Evolutionary conservation across 2,113 vertebrate species (phyloP), one percentile per base, ranked within the genome.

Genomic region (Elgaria multicarinata): DNA sequence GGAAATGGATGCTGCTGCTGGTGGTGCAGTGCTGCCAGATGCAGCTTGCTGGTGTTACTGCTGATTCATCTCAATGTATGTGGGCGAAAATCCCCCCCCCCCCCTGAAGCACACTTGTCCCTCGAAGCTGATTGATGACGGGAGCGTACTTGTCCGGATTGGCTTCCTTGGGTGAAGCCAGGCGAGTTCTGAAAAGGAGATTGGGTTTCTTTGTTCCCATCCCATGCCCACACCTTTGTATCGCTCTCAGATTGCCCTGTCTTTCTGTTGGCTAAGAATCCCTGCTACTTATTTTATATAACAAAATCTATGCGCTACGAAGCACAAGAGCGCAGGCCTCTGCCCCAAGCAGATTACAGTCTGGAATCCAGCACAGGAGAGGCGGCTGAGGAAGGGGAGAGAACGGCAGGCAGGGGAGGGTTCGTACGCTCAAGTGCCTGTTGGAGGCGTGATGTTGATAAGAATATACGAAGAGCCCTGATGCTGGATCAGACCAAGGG

Each of bases 21-120:
- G 84, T 76, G 91, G 88, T 86, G 86, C 76, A 44, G 84, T n/a
- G 3, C 67, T 93, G 86, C n/a, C 53, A 86, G 91, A n/a, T 46
- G 36, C 79, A 36, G 28, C 62, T 69, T 77, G 8, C 83, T n/a
- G 14, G 0, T 22, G 18, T 2, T n/a, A 72, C 80, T 84, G 10
- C 94, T 26, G 62, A 92, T 80, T 87, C 7, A 13, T 66, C 1
- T 0, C 89, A 79, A 71, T 86, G 42, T 58, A 90, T 80, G 86
- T 16, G 28, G 20, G 77, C 64, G 71, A 24, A 20, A 50, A 50
- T 50, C 16, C 33, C 67, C n/a, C 66, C 44, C n/a, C 67, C 8
- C 22, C 42, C 86, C 81, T 90, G 66, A 31, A 36, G 0, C 42
- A 7, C 46, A 69, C 76, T 85, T 77, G 62, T 55, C 76, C 67